Evolutionary conservation across 2,113 vertebrate genomes (phyloP), one percentile per base, ranked within the genome.

Genomic region (Poecilia latipinna): DNA sequence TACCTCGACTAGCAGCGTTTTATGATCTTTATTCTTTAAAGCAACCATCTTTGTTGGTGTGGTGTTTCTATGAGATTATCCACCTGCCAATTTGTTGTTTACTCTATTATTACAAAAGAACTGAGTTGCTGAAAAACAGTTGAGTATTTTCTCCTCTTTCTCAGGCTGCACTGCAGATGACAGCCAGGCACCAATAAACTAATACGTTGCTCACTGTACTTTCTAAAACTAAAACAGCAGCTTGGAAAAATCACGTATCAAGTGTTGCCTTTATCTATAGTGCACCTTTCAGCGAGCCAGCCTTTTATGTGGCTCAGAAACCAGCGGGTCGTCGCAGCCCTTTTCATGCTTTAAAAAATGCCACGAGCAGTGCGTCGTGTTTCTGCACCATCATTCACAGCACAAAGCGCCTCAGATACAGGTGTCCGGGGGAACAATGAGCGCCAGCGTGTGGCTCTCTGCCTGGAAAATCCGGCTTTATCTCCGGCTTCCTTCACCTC

Each of bases 341-440:
- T 78, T 57, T 67, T 77, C 71, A 65, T 71, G 75, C 57, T 26
- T 77, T 67, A 61, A 85, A 44, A 57, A 80, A 79, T 42, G 80
- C 86, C 73, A 60, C 61, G 8, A 65, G 83, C 72, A 4, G 15
- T 32, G 42, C 61, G 72, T 77, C 61, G 26, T 64, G 29, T 70
- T 76, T 65, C 54, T 75, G 61, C 60, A 33, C 17, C 63, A 68
- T 85, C 72, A 73, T 37, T 80, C 72, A 80, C 3, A 0, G n/a
- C 24, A 22, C 37, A 31, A 12, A 87, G 42, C 8, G 31, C 76
- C 69, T 73, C 63, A 70, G 68, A 75, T 69, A 1, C 19, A 73
- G 80, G 73, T 65, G 81, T 79, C 79, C 65, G 81, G 72, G 74
- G 85, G 84, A 85, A 71, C 75, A 73, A 72, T 72, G 79, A 69